Evolutionary conservation across 2,888 invertebrate genomes (phyloP).

Genomic region (Calameuta idolon): DNA sequence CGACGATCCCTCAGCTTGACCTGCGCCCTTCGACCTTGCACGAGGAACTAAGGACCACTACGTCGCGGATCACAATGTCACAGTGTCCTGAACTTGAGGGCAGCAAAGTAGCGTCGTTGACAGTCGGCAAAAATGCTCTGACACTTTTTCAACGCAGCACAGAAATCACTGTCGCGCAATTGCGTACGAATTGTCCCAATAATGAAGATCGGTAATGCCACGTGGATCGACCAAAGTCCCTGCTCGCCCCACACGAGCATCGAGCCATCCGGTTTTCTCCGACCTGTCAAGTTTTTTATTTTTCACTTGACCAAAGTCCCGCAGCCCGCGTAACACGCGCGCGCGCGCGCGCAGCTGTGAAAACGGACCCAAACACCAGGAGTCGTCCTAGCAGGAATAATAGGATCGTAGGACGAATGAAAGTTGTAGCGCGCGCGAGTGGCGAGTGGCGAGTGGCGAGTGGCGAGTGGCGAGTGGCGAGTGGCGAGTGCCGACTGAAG

Average conservation of each 20-base stretch:
- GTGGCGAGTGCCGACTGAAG: constrained; percentile 63
- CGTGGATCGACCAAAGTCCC: not conserved
- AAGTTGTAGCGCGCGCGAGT: constrained; percentile 38
- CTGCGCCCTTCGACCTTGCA: not conserved
- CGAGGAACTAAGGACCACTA: not conserved
- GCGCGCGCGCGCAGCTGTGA: not conserved
- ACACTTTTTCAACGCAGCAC: not conserved
- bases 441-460: too few species aligned
- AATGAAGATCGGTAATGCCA: not conserved
- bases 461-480: constrained; percentile 28
- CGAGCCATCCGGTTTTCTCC: not conserved
- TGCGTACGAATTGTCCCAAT: not conserved
- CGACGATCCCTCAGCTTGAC: not conserved
- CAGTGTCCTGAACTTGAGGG: not conserved
- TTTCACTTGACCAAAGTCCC: not conserved
- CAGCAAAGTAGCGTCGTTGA: not conserved
- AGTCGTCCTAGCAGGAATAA: not conserved
- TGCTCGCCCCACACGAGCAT: not conserved
- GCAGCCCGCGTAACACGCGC: not conserved
- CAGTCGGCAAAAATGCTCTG: not conserved
- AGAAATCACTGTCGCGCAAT: not conserved
- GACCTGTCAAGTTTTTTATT: not conserved
- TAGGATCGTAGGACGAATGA: constrained; percentile 24
- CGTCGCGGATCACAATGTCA: not conserved
- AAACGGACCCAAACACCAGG: not conserved